A percentile compares a stretch with the other conserved stretches of the same genome.
phyloP scores from a whole-genome alignment of 1,140 invertebrate species.

The Hylyphantes graminicola region DNA sequence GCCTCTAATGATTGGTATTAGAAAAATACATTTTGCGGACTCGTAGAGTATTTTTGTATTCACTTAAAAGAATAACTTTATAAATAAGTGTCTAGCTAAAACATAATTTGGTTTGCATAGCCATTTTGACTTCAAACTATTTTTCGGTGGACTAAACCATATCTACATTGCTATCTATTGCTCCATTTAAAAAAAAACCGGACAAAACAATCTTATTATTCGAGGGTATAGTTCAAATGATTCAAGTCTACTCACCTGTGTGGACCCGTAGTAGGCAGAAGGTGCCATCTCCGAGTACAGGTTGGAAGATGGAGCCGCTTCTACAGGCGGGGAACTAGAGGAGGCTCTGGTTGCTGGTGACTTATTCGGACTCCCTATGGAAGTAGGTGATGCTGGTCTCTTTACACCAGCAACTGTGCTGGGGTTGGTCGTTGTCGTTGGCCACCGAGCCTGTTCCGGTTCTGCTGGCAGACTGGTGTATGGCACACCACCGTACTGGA shows the following conservation, averaged over 20 bases:
- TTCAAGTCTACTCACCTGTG: background rate
- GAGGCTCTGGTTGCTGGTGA: slow-evolving; percentile 20
- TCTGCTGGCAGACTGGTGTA: slow-evolving; percentile 46
- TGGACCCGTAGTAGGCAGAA: slow-evolving; percentile 45
- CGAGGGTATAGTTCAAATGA: too few species aligned
- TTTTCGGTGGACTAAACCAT: too few species aligned
- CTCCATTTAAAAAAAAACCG: too few species aligned
- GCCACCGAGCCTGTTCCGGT: slow-evolving; percentile 30
- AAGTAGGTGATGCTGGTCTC: slow-evolving; percentile 23
- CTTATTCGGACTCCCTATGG: slow-evolving; percentile 24
- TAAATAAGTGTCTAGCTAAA: too few species aligned
- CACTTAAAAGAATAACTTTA: too few species aligned
- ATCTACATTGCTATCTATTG: too few species aligned
- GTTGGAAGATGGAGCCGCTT: background rate
- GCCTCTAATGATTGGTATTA: too few species aligned
- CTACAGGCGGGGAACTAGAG: background rate
- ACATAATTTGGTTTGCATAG: too few species aligned
- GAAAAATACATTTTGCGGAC: too few species aligned
- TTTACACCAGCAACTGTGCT: slow-evolving; percentile 12
- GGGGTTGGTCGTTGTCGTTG: background rate
- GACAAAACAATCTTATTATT: too few species aligned
- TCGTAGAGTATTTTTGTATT: too few species aligned
- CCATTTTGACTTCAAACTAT: too few species aligned
- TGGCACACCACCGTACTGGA: slow-evolving; percentile 41
- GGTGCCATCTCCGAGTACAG: slow-evolving; percentile 36